Evolutionary conservation across 2,113 vertebrate genomes (phyloP).

Genomic region (Rostratula benghalensis): DNA sequence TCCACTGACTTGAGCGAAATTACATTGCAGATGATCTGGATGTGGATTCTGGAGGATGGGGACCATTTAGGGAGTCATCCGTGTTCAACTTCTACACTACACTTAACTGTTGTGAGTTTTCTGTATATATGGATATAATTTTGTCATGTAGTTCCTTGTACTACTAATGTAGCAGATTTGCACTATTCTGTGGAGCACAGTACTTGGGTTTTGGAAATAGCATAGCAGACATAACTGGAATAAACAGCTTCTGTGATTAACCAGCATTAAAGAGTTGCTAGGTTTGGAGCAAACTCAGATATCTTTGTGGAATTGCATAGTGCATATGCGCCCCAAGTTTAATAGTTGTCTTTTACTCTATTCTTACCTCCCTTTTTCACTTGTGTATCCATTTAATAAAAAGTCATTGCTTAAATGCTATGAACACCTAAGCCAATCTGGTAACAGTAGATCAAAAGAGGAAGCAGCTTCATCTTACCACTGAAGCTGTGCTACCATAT

Average conservation of each 20-base stretch:
- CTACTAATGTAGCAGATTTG: background rate
- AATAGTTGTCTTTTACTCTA: background rate
- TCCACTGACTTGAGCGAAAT: background rate
- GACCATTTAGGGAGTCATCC: background rate
- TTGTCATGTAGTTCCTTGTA: background rate
- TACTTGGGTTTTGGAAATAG: background rate
- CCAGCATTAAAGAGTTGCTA: accelerated
- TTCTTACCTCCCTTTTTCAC: background rate
- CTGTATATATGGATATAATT: background rate
- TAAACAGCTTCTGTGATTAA: background rate
- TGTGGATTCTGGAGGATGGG: background rate
- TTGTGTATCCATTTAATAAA: background rate
- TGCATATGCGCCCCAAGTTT: background rate
- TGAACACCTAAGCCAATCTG: background rate
- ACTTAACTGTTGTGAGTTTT: background rate
- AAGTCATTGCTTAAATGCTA: background rate
- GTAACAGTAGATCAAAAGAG: background rate
- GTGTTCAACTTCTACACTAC: background rate
- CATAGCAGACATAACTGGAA: background rate
- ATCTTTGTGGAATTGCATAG: background rate
- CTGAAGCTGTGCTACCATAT: background rate
- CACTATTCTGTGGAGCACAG: accelerated
- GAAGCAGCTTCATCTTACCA: background rate
- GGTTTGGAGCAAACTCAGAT: background rate
- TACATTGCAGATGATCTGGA: background rate